Conservation (phyloP, 2,113 vertebrate genomes). For the Mesoclemmys tuberculata region DNA sequence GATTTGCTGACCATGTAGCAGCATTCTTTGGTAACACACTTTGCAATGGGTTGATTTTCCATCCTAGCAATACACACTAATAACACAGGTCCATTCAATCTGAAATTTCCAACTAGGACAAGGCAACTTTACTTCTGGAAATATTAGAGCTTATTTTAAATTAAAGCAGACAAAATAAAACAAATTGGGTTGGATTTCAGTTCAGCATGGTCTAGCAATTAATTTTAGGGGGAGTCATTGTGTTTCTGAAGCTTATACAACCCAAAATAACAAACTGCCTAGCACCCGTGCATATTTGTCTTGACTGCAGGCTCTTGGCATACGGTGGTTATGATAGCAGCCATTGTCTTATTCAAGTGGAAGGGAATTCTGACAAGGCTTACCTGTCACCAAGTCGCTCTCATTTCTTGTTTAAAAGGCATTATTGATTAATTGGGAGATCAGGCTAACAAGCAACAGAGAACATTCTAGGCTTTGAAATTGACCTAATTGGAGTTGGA, state of each 20-base stretch:
- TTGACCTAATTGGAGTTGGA: neutral
- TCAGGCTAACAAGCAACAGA: neutral
- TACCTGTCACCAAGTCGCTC: neutral
- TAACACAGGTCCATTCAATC: neutral
- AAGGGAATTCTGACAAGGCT: rapidly evolving
- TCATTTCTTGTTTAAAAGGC: neutral
- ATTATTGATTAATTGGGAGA: neutral
- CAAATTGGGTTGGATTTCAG: neutral
- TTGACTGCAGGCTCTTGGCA: neutral
- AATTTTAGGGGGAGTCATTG: neutral
- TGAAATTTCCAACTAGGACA: neutral
- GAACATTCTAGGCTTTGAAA: neutral
- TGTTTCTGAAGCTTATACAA: neutral
- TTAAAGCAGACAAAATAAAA: neutral
- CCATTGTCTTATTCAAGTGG: neutral
- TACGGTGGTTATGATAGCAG: neutral
- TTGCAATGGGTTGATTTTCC: neutral
- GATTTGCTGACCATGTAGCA: neutral
- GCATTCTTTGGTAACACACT: neutral
- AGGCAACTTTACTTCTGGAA: neutral
- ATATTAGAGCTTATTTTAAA: neutral
- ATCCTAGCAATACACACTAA: neutral
- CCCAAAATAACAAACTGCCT: neutral
- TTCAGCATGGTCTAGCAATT: neutral
- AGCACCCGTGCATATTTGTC: neutral